Evolutionary conservation across 1,140 invertebrate genomes (phyloP), one percentile per base, ranked within the genome.

Genomic region (Drosophila sturtevanti): DNA sequence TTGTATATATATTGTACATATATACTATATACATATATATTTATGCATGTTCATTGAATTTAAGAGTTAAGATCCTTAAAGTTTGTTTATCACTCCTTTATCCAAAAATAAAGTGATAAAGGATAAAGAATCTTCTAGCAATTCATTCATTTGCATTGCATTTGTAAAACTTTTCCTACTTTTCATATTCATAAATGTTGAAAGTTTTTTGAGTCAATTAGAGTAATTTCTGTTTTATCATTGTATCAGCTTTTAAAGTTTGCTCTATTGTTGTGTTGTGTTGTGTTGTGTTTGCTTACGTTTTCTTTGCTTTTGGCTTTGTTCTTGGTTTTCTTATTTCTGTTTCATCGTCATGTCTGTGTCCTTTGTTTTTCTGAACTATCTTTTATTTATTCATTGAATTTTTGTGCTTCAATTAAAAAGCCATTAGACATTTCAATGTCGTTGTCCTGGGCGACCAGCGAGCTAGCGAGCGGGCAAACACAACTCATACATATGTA

Each of bases 341-440:
- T 31, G 24, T 24, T 24, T 4, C 4, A 24, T n/a, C 38, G 38
- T 7, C 7, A 60, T 41, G 60, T 66, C 27, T 10, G 38, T 41
- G 60, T 66, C 27, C 12, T 52, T 48, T 52, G 31, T 14, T 63
- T 64, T 72, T 68, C 65, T n/a, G 24, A 31, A 79, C 74, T 79
- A 82, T 72, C 80, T 84, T 35, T 84, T 84, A 80, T 81, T 86
- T 86, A 86, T 86, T 86, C 81, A 86, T 72, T 78, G 81, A 86
- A 74, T 86, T 86, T 48, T 72, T 78, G 64, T 74, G 69, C 77
- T 86, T 86, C 77, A 86, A 86, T 86, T 86, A 86, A 86, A 86
- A 86, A 78, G 74, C 64, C 81, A 86, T 86, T 86, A 86, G 70
- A 85, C 61, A 72, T 54, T 72, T 70, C 63, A 70, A 73, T 79